Base-by-base conservation (phyloP, 2,888 invertebrate genomes). In the Dicyrtoma fusca region DNA sequence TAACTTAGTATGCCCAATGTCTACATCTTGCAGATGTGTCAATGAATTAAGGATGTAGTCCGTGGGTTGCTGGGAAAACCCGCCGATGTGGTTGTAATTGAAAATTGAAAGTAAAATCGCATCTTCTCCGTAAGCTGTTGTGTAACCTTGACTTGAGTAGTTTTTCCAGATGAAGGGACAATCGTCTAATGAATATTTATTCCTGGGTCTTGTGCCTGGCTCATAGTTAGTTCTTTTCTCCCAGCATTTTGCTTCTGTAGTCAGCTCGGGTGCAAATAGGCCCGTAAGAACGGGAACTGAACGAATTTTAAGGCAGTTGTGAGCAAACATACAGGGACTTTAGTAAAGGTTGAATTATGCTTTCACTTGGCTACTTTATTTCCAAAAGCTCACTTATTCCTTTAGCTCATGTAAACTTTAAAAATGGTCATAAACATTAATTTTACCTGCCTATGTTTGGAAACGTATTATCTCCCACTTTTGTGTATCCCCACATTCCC, bases 401-500 rank as follows among this genome's bases (percentile, higher is more conserved):
- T n/a, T n/a, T n/a, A 10, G 14, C n/a, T n/a, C 26, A 4, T 45
- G 10, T 25, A 25, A 17, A n/a, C 26, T 45, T 49, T 65, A 65
- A 17, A 51, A 19, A 19, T 23, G 3, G 8, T 5, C 2, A 8
- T 8, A 34, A 34, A 34, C 8, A 34, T 34, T 34, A 5, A 8
- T 34, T 34, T 3, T 34, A 34, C 4, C 5, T 57, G 19, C 57
- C 61, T 73, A 97, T 83, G 83, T 97, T 97, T 0, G 95, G 94
- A 83, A 92, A 95, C 0, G 96, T 95, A 83, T 96, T 97, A 83
- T 97, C 96, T 2, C 90, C 97, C 10, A 97, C 91, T 87, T 96
- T 97, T 82, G 92, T 95, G 84, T 94, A 95, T 6, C 96, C 97
- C 77, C 90, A 84, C 82, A 97, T 86, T 82, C 94, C 94, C 64